phyloP scores from a whole-genome alignment of 2,113 vertebrate genomes.

The Melanerpes formicivorus region DNA sequence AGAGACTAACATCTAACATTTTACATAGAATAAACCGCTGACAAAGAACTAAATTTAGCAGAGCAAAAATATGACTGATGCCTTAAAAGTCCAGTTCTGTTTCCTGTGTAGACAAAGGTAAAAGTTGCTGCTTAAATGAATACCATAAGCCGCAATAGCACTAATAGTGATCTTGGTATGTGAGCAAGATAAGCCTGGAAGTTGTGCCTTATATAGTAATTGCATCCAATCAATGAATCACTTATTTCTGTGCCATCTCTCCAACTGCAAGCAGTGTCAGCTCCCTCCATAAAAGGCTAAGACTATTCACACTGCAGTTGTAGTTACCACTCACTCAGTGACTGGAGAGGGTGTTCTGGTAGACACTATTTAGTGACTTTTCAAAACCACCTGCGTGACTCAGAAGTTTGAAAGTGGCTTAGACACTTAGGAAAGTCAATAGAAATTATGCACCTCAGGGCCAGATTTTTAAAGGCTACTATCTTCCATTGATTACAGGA shows the following conservation, averaged over 20 bases:
- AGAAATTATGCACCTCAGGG: conserved; percentile 67
- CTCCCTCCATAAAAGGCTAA: conserved; percentile 17
- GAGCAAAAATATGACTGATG: background rate
- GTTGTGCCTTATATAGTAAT: conserved; percentile 5
- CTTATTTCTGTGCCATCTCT: conserved; percentile 41
- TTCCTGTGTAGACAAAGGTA: background rate
- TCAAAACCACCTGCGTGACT: conserved; percentile 56
- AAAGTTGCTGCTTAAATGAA: background rate
- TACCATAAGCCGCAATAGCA: background rate
- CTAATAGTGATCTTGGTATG: background rate
- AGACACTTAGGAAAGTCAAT: conserved; percentile 66
- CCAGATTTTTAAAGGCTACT: conserved; percentile 70
- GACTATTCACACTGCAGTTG: background rate
- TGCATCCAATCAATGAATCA: conserved; percentile 30
- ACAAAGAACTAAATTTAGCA: background rate
- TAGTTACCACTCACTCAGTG: background rate
- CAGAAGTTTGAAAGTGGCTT: conserved; percentile 65
- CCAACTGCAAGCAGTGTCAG: conserved; percentile 5
- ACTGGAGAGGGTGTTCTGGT: background rate
- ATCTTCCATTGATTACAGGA: conserved; percentile 70
- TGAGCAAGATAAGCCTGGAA: conserved; percentile 7
- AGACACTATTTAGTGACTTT: conserved; percentile 40
- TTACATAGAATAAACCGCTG: background rate
- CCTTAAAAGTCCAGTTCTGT: background rate
- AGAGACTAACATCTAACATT: background rate